Base-by-base conservation (phyloP, 2,888 invertebrate species). In the Perizoma affinitatum region DNA sequence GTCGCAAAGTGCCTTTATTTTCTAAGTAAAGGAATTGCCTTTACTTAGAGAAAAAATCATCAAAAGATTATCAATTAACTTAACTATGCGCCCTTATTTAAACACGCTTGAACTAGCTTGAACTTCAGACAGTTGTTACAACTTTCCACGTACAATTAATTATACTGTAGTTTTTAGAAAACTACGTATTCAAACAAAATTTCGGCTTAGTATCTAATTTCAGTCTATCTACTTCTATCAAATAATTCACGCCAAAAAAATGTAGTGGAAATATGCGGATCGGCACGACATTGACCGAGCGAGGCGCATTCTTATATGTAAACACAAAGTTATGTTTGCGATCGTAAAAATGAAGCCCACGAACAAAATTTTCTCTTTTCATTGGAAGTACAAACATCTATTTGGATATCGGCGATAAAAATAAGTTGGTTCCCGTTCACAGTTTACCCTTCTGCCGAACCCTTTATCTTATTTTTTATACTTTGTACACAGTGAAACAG, bases 261-360 rank as follows among this genome's bases (percentile, higher is more conserved):
- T 73, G 60, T 68, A 70, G 61, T 66, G 60, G 67, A 73, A 75
- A 75, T 73, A 70, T 76, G 71, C 65, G 54, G 65, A 65, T 64
- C 57, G 66, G 66, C 59, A 68, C 65, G 69, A 75, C 77, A 72
- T 71, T 78, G 79, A 78, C 71, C 71, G 70, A 75, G 59, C 69
- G 70, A 63, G 58, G 68, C 61, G 59, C 70, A 75, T 80, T 74
- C 71, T 72, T 78, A 72, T 75, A 71, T 71, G 67, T 58, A 49
- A 34, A 36, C 54, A 54, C 74, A 70, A 79, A 69, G 57, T 73
- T 79, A 74, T 61, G 34, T 75, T 71, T 75, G 67, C 75, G 33
- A 52, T 57, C 56, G 52, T 38, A 38, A 62, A 67, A 63, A 49
- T 45, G n/a, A 61, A 63, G 36, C 35, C 53, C 57, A 70, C 66